Percentiles rank a stretch among this genome's conserved stretches.
Evolutionary conservation across 1,140 invertebrate genomes (phyloP).

Genomic region (Gryllus bimaculatus): DNA sequence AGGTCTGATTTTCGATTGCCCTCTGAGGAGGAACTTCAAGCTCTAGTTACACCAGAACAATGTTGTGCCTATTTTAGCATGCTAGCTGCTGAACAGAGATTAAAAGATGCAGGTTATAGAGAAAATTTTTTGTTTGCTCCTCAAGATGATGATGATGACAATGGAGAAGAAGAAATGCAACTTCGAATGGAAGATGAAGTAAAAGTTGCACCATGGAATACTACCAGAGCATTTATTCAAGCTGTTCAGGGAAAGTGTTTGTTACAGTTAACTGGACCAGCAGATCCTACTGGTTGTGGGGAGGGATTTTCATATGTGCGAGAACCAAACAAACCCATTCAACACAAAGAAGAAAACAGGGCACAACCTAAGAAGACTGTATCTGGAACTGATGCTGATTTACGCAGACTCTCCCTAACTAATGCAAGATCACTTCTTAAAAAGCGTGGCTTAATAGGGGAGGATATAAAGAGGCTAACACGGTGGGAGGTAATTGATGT

Average conservation of each 20-base stretch:
- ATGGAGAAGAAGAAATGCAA: slow-evolving; percentile 71
- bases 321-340: slow-evolving; percentile 91
- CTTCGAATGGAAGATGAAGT: slow-evolving; percentile 98
- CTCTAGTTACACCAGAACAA: slow-evolving; percentile 97
- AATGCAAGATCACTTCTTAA: slow-evolving; percentile 94
- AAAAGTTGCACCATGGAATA: slow-evolving; percentile 85
- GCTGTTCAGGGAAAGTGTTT: slow-evolving; percentile 97
- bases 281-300: slow-evolving; percentile 92
- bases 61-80: slow-evolving; percentile 98
- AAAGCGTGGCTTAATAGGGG: slow-evolving; percentile 95
- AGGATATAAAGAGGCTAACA: slow-evolving; percentile 95
- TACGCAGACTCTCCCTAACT: slow-evolving; percentile 86
- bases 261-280: slow-evolving; percentile 86
- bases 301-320: slow-evolving; percentile 96
- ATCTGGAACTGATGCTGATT: slow-evolving; percentile 97
- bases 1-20: slow-evolving; percentile 94
- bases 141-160: slow-evolving; percentile 85
- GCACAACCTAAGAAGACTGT: slow-evolving; percentile 92
- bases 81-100: slow-evolving; percentile 89
- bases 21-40: slow-evolving; percentile 95
- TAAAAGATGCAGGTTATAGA: slow-evolving; percentile 98
- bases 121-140: slow-evolving; percentile 95
- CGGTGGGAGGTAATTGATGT: slow-evolving; percentile 99
- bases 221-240: slow-evolving; percentile 88
- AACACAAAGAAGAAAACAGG: slow-evolving; percentile 79